Evolutionary conservation across 92 coral and sea anemone species (phyloP).

Genomic region (Actinostola sp.): DNA sequence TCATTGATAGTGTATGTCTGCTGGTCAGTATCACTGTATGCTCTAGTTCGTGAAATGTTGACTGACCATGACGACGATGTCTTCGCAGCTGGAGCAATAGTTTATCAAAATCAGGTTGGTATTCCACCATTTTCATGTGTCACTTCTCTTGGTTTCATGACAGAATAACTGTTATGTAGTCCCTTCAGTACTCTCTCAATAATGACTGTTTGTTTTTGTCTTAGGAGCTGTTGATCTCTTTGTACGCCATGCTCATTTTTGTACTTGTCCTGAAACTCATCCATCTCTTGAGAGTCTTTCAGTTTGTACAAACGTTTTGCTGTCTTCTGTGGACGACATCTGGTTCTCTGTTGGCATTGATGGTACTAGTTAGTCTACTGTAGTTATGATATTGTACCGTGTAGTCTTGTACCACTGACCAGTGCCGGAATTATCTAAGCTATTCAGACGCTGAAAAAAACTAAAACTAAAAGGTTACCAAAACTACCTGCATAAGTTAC

Average conservation of each 20-base stretch:
- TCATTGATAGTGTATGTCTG: conserved; percentile 55
- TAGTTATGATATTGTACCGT: too few relatives aligned
- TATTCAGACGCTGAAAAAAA: too few relatives aligned
- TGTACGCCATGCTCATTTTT: conserved; percentile 58
- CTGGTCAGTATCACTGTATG: conserved; percentile 71
- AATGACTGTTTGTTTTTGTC: too few relatives aligned
- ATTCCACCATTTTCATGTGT: neutral
- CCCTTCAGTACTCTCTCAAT: too few relatives aligned
- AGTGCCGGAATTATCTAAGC: too few relatives aligned
- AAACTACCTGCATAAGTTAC: too few relatives aligned
- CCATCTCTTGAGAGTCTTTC: conserved; percentile 51
- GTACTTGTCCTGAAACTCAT: conserved; percentile 47
- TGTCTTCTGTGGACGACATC: conserved; percentile 24
- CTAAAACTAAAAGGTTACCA: too few relatives aligned
- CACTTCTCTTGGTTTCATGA: too few relatives aligned
- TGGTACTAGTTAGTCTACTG: conserved; percentile 39
- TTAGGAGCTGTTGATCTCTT: conserved; percentile 55
- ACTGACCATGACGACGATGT: conserved; percentile 27
- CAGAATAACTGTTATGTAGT: too few relatives aligned
- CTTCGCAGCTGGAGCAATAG: conserved; percentile 39
- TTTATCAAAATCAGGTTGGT: conserved; percentile 66
- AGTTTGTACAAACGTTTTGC: conserved; percentile 35
- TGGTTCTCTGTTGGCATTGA: conserved; percentile 20
- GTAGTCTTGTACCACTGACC: too few relatives aligned
- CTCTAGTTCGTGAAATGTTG: conserved; percentile 59